These are phyloP conservation scores for Maniola jurtina DNA, from an alignment of 1,140 invertebrate genomes.

Conservation along the genomic window DNA sequence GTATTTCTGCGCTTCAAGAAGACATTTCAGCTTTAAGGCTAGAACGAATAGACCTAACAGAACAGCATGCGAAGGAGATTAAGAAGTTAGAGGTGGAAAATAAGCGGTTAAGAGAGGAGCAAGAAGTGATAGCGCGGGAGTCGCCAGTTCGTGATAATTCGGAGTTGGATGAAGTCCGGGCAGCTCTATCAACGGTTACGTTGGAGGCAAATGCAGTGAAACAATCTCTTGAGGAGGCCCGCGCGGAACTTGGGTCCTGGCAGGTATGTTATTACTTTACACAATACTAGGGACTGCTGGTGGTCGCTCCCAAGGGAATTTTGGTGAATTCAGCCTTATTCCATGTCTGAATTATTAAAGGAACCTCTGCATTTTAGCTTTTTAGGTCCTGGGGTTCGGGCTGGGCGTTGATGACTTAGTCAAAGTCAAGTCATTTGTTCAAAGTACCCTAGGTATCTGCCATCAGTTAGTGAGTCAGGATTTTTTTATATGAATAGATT, in stretches of 20 bases:
- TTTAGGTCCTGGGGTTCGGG: too few species aligned
- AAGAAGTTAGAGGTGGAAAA: conserved; percentile 57
- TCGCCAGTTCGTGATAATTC: conserved; percentile 56
- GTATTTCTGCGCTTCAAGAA: conserved; percentile 56
- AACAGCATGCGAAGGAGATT: conserved; percentile 51
- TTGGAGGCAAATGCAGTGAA: conserved; percentile 51
- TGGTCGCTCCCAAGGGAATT: too few species aligned
- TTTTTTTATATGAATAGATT: too few species aligned
- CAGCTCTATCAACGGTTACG: conserved; percentile 40
- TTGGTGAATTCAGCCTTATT: too few species aligned
- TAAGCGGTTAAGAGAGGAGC: conserved; percentile 56
- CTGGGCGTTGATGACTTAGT: too few species aligned
- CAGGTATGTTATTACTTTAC: conserved; percentile 15
- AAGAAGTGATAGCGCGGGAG: conserved; percentile 38
- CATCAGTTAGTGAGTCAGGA: too few species aligned
- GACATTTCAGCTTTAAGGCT: conserved; percentile 57
- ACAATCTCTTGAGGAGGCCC: conserved; percentile 51
- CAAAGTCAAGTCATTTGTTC: too few species aligned
- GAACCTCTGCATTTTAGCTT: too few species aligned
- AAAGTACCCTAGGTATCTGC: too few species aligned
- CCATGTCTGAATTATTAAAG: too few species aligned
- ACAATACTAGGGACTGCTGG: too few species aligned
- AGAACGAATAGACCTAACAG: conserved; percentile 48
- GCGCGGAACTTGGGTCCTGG: conserved; percentile 51
- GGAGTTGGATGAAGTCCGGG: conserved; percentile 57